These are phyloP conservation scores for Pseudochaenichthys georgianus DNA, from an alignment of 2,797 vertebrate genomes.

Conservation along the genomic window DNA sequence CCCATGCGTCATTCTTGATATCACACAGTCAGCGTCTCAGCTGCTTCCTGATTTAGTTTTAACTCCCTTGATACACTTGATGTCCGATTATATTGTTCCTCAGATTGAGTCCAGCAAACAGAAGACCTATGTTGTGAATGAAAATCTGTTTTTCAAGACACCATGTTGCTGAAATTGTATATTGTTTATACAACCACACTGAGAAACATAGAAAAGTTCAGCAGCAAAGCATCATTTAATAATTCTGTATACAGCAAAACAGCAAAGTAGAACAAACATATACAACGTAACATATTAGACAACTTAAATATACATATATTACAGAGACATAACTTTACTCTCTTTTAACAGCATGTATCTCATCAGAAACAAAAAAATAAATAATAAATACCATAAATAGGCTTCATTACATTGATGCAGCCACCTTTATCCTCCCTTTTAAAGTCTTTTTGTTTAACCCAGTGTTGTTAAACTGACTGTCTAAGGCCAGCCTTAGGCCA, in stretches of 20 bases:
- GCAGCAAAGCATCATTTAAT: constrained; percentile 46
- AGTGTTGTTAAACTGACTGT: constrained; percentile 26
- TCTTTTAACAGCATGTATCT: constrained; percentile 25
- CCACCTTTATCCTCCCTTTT: constrained; percentile 54
- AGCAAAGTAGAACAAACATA: constrained; percentile 31
- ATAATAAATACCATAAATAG: constrained; percentile 85
- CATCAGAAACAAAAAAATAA: constrained; percentile 75
- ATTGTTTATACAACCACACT: constrained; percentile 2
- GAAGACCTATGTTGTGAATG: background rate
- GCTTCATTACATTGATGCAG: constrained; percentile 56
- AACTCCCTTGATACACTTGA: constrained; percentile 57
- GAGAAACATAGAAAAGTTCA: constrained; percentile 25
- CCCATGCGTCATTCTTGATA: constrained; percentile 85
- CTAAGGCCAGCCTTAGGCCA: constrained; percentile 43
- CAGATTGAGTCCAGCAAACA: background rate
- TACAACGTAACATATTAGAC: constrained; percentile 40
- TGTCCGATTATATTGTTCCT: constrained; percentile 7
- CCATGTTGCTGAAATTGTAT: background rate
- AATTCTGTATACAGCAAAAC: constrained; percentile 33
- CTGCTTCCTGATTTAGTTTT: constrained; percentile 85
- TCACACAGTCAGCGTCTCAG: constrained; percentile 85
- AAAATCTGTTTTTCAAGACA: constrained; percentile 5
- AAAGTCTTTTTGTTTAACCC: constrained; percentile 50
- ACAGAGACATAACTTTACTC: constrained; percentile 2
- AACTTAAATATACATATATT: constrained; percentile 59